Evolutionary conservation across 2,113 vertebrate species (phyloP).

Genomic region (Rhombomys opimus): DNA sequence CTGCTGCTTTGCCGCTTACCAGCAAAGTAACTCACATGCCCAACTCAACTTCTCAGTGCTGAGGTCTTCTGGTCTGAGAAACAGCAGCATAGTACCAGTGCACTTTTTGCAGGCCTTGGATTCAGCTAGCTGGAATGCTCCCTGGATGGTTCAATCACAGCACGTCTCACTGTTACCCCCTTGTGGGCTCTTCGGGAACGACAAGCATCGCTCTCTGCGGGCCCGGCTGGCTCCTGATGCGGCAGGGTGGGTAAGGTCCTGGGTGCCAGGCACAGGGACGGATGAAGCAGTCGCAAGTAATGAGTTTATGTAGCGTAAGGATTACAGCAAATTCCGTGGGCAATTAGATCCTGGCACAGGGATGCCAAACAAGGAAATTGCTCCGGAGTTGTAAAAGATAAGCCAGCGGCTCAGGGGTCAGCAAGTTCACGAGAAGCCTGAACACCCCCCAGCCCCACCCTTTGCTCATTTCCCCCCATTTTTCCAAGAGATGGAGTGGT

Average conservation of each 20-base stretch:
- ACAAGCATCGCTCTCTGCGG: neutral
- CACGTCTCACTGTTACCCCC: conserved; percentile 76
- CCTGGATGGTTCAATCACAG: neutral
- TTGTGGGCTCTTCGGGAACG: neutral
- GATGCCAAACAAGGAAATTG: neutral
- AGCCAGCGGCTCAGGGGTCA: neutral
- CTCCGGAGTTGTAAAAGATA: conserved; percentile 3
- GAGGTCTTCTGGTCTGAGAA: neutral
- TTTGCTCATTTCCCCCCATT: neutral
- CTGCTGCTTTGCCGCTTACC: neutral
- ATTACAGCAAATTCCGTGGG: neutral
- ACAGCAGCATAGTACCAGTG: neutral
- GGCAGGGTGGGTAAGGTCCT: neutral
- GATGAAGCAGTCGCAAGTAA: neutral
- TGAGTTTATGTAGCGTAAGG: accelerated
- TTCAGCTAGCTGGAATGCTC: neutral
- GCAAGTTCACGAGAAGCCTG: neutral
- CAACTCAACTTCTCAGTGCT: neutral
- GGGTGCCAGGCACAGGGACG: no score
- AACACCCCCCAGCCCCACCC: neutral
- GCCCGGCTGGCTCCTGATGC: accelerated
- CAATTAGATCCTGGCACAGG: conserved; percentile 17
- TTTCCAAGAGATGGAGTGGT: neutral
- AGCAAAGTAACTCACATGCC: neutral
- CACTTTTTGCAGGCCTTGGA: neutral